A percentile compares a stretch with the other conserved stretches of the same genome.
Conservation (phyloP, 2,797 vertebrate genomes). For the Manis crassicaudata region DNA sequence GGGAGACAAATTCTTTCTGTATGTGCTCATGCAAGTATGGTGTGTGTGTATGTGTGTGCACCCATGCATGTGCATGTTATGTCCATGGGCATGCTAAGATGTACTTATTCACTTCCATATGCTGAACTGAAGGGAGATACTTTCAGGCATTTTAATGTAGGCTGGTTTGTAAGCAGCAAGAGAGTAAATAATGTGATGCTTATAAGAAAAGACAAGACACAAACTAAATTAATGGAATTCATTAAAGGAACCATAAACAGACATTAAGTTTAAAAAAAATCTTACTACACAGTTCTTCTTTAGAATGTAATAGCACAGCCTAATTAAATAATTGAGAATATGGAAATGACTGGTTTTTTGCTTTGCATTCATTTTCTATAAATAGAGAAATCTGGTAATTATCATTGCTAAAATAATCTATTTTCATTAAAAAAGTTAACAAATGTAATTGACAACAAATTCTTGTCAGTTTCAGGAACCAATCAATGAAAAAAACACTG, state of each 20-base stretch:
- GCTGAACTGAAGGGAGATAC: neutral
- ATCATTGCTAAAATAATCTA: slow-evolving; percentile 37
- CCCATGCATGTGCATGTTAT: neutral
- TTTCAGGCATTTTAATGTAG: neutral
- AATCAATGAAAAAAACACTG: neutral
- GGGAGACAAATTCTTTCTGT: neutral
- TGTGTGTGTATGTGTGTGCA: neutral
- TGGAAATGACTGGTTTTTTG: slow-evolving; percentile 6
- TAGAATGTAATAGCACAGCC: neutral
- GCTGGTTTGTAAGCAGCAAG: neutral
- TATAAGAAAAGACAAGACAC: slow-evolving; percentile 20
- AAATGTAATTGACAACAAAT: slow-evolving; percentile 39
- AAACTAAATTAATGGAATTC: slow-evolving; percentile 36
- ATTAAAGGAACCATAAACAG: slow-evolving; percentile 23
- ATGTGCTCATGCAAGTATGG: neutral
- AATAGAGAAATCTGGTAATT: slow-evolving; percentile 38
- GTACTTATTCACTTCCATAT: neutral
- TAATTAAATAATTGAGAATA: slow-evolving; percentile 42
- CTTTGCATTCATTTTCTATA: slow-evolving; percentile 50
- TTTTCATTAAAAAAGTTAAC: slow-evolving; percentile 22
- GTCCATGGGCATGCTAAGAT: neutral
- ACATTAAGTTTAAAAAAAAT: slow-evolving; percentile 11
- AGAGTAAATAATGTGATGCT: neutral
- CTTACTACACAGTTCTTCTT: slow-evolving; percentile 9
- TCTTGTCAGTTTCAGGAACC: slow-evolving; percentile 36